Evolutionary conservation across 2,888 invertebrate species (phyloP).

Genomic region (Acrobasis consociella): DNA sequence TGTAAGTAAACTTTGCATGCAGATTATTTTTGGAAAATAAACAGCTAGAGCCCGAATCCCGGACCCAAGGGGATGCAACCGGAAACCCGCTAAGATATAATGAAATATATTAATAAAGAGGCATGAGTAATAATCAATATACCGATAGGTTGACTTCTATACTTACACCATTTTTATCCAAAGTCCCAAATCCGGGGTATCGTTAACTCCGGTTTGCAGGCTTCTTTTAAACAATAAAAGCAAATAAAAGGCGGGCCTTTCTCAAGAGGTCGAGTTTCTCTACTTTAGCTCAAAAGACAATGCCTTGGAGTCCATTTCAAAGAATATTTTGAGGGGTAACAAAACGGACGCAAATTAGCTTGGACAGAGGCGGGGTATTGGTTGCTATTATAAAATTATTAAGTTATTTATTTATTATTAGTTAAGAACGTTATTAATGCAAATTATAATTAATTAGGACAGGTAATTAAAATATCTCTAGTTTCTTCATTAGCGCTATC

Average conservation of each 20-base stretch:
- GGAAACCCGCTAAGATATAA: too few species aligned
- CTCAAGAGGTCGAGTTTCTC: slow-evolving; percentile 8
- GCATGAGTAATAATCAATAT: too few species aligned
- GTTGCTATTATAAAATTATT: not conserved
- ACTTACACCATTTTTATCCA: not conserved
- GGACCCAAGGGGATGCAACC: too few species aligned
- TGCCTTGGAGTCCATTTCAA: slow-evolving; percentile 24
- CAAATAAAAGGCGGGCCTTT: slow-evolving; percentile 47
- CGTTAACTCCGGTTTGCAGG: slow-evolving; percentile 56
- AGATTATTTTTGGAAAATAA: too few species aligned
- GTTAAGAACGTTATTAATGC: too few species aligned
- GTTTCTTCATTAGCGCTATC: too few species aligned
- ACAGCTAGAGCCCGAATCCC: too few species aligned
- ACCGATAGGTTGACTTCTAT: not conserved
- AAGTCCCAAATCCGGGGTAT: slow-evolving; percentile 44
- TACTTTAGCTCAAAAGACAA: slow-evolving; percentile 53
- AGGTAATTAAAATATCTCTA: too few species aligned
- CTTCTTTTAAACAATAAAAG: slow-evolving; percentile 63
- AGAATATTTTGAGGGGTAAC: not conserved
- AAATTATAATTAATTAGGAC: too few species aligned
- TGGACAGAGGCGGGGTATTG: not conserved
- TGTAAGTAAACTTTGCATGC: too few species aligned
- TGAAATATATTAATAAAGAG: too few species aligned
- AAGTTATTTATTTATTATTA: too few species aligned
- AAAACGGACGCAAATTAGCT: not conserved